A percentile compares a stretch with the other conserved stretches of the same genome.
Conservation (phyloP, 2,113 vertebrate genomes). For the Tragelaphus buxtoni region DNA sequence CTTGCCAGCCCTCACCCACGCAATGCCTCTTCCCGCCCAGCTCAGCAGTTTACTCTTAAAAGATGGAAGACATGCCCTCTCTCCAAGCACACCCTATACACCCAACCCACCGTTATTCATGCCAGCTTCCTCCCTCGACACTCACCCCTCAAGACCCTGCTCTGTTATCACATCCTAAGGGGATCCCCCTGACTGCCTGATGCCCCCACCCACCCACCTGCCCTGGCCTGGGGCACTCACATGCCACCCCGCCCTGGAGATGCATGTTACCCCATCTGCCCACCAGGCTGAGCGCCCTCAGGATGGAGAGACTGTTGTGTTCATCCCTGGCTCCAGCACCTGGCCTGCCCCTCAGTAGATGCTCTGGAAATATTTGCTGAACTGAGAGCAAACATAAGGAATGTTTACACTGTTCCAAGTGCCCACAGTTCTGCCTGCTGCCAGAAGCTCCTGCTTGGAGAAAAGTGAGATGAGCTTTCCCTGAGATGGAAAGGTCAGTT, state of each 20-base stretch:
- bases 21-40: neutral
- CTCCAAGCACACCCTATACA: rapidly evolving
- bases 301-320: neutral
- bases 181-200: neutral
- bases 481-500: neutral
- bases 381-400: neutral
- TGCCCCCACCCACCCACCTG: rapidly evolving
- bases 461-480: neutral
- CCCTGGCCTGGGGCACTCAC: neutral
- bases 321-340: neutral
- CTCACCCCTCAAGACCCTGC: neutral
- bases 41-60: neutral
- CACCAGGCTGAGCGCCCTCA: rapidly evolving
- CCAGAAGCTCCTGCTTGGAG: neutral
- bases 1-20: too few species aligned
- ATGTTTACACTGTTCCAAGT: neutral
- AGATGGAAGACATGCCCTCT: too few species aligned
- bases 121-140: neutral
- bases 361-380: slow-evolving; percentile 22
- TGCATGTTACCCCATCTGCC: neutral
- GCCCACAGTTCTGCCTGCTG: neutral
- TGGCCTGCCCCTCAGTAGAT: neutral
- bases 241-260: neutral
- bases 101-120: too few species aligned
- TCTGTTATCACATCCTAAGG: too few species aligned